Conservation (phyloP, 1,140 invertebrate genomes). For the Oscheius sp. region DNA sequence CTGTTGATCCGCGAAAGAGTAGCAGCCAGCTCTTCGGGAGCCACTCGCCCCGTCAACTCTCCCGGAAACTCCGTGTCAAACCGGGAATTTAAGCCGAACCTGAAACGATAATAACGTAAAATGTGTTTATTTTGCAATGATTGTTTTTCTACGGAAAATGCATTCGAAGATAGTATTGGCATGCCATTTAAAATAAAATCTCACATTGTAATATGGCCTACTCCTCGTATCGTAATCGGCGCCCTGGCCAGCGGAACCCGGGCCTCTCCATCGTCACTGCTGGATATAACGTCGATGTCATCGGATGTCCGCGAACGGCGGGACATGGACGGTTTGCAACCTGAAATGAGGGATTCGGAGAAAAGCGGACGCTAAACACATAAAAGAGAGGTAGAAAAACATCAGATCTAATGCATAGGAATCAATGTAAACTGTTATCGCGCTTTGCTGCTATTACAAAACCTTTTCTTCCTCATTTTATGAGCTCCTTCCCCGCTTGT, state of each 20-base stretch:
- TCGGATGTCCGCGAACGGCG: conserved; percentile 42
- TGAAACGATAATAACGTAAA: conserved; percentile 39
- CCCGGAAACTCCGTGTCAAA: conserved; percentile 58
- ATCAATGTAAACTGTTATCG: too few species aligned
- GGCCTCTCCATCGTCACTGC: conserved; percentile 48
- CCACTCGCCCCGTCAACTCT: conserved; percentile 53
- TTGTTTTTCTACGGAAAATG: too few species aligned
- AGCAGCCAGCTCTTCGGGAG: conserved; percentile 58
- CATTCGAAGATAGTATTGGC: neutral
- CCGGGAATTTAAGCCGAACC: conserved; percentile 59
- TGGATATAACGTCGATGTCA: conserved; percentile 58
- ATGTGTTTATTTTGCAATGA: conserved; percentile 1
- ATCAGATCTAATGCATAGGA: too few species aligned
- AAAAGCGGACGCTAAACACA: too few species aligned
- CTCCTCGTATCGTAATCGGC: conserved; percentile 51
- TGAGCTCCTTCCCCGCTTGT: too few species aligned
- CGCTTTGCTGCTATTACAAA: too few species aligned
- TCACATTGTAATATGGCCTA: conserved; percentile 55
- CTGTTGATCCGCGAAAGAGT: conserved; percentile 53
- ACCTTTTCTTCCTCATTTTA: too few species aligned
- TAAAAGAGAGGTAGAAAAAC: too few species aligned
- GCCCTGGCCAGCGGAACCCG: conserved; percentile 34
- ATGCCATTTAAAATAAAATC: conserved; percentile 18
- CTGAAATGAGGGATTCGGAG: too few species aligned
- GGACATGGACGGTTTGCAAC: too few species aligned